Percentiles rank a stretch among this genome's conserved stretches.
phyloP scores from a whole-genome alignment of 2,113 vertebrate species.

The Echinops telfairi region DNA sequence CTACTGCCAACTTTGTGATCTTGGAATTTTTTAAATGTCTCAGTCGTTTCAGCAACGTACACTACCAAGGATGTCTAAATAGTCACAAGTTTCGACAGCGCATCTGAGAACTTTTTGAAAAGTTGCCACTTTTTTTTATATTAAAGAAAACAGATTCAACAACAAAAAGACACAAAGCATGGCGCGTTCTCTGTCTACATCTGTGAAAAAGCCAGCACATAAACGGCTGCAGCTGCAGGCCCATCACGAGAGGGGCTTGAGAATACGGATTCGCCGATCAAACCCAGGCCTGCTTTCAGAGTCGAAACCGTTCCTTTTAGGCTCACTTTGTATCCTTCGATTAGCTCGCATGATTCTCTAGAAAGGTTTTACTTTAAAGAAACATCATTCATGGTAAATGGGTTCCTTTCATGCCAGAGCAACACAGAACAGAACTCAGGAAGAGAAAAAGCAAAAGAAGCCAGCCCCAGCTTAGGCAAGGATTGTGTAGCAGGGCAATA shows the following conservation, averaged over 20 bases:
- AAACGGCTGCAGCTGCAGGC: constrained; percentile 68
- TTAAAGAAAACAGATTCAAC: constrained; percentile 67
- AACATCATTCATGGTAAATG: constrained; percentile 70
- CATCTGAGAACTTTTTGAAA: constrained; percentile 47
- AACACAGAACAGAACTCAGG: constrained; percentile 43
- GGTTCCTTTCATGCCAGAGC: constrained; percentile 61
- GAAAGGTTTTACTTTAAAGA: constrained; percentile 77
- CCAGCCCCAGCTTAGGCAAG: not conserved
- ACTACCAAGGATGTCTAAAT: constrained; percentile 1
- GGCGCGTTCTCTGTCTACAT: constrained; percentile 60
- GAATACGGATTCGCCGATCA: constrained; percentile 70
- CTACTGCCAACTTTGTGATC: constrained; percentile 84
- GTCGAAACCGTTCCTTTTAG: constrained; percentile 68
- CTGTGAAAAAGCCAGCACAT: constrained; percentile 70
- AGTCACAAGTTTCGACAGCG: constrained; percentile 58
- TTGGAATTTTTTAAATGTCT: constrained; percentile 81
- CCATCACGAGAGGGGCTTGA: constrained; percentile 63
- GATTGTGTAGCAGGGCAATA: not conserved
- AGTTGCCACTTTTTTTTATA: constrained; percentile 62
- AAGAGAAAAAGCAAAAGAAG: constrained; percentile 48
- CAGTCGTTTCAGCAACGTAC: constrained; percentile 67
- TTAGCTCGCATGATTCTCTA: constrained; percentile 69
- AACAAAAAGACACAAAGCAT: constrained; percentile 70
- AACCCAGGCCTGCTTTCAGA: constrained; percentile 62
- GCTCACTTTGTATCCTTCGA: constrained; percentile 67